Conservation (phyloP, 2,888 invertebrate species). For the Tanytarsus gracilentus region DNA sequence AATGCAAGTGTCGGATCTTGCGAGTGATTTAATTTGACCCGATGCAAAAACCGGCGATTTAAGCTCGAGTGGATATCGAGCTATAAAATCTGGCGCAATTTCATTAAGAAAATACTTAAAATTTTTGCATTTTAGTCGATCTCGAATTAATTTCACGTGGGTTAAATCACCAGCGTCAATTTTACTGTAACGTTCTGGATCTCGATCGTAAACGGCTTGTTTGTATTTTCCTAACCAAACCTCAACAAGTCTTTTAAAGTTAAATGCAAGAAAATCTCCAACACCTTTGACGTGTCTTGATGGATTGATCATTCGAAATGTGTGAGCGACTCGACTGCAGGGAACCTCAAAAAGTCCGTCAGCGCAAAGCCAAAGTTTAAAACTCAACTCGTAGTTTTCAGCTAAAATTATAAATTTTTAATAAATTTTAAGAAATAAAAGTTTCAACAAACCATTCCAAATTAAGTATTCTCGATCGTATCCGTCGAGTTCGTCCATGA, state of each 20-base stretch:
- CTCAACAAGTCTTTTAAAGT: conserved; percentile 85
- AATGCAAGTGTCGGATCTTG: conserved; percentile 56
- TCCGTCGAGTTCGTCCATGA: conserved; percentile 86
- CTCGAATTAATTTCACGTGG: conserved; percentile 65
- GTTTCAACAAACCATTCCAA: conserved; percentile 92
- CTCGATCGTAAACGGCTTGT: conserved; percentile 67
- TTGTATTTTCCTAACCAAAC: conserved; percentile 99
- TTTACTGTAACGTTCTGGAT: conserved; percentile 58
- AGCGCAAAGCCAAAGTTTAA: conserved; percentile 97
- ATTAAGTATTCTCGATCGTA: conserved; percentile 88
- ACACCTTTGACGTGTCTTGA: conserved; percentile 73
- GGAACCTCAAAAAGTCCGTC: conserved; percentile 86
- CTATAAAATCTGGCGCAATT: conserved; percentile 80
- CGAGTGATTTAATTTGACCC: conserved; percentile 57
- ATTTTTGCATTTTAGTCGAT: conserved; percentile 71
- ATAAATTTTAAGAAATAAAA: too few species aligned
- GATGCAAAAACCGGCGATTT: conserved; percentile 72
- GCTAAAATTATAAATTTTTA: conserved; percentile 39
- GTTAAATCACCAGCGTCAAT: conserved; percentile 74
- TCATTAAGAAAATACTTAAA: conserved; percentile 94
- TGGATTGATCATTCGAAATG: conserved; percentile 75
- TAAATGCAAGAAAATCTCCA: conserved; percentile 50
- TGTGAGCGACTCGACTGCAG: conserved; percentile 86
- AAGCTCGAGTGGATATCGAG: conserved; percentile 69
- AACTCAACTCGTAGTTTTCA: conserved; percentile 95